Base-by-base conservation (phyloP, 2,113 vertebrate species). In the Oophaga pumilio region DNA sequence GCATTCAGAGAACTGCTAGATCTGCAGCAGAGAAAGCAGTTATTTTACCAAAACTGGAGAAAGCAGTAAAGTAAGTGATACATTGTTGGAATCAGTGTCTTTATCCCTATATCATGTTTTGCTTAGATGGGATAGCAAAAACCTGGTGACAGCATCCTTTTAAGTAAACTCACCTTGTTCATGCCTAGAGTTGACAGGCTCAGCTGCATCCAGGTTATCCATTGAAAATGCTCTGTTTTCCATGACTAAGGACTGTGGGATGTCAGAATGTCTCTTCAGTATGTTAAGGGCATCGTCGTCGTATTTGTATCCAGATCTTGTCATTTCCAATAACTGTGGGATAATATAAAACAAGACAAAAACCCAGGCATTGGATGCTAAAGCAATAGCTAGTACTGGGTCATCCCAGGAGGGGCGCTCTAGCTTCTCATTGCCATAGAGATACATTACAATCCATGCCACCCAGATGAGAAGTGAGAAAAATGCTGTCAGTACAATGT, bases 321-420 rank as follows among this genome's bases (percentile, higher is more conserved):
- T 77, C 87, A 88, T 88, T 68, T 88, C 87, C 17, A 33, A 24
- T 15, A 88, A 9, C 43, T 88, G 80, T 17, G 87, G 87, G 6
- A 88, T 88, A 15, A 84, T 74, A 76, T 88, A 88, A 33, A 77
- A 88, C 85, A 52, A 33, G 64, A 95, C 91, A 14, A 97, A 89
- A 6, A 95, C 95, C 96, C 96, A 97, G 0, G 94, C 96, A 0
- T 96, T 96, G 85, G 93, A 82, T 88, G 95, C 93, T 90, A 97
- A 85, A 12, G 94, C 93, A 6, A 96, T 92, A 86, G 94, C 89
- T 69, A 97, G 60, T 76, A 96, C 91, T 0, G 96, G 94, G 81
- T 97, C 96, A 0, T 97, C 96, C 96, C 97, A 97, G 0, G 26
- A 73, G 0, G 91, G 90, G 0, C 15, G 90, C 33, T 89, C 92